A percentile compares a stretch with the other conserved stretches of the same genome.
phyloP scores from a whole-genome alignment of 1,140 invertebrate genomes.

The Ceratina japonica region DNA sequence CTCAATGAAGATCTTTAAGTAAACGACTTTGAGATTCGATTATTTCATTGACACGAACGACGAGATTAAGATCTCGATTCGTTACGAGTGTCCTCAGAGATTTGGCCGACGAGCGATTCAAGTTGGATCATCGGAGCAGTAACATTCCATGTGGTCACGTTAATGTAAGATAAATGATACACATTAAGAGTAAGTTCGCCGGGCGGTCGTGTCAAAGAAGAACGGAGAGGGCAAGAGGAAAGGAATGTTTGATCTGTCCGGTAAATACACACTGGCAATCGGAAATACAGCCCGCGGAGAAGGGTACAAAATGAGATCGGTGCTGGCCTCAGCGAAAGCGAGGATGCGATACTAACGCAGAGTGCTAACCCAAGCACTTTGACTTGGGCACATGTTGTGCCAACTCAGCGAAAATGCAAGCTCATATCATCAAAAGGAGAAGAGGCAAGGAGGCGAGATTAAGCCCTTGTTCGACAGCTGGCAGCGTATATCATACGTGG shows the following conservation, averaged over 20 bases:
- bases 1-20: neutral
- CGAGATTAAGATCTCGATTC: neutral
- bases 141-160: slow-evolving; percentile 36
- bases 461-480: slow-evolving; percentile 72
- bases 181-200: slow-evolving; percentile 56
- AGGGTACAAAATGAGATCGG: slow-evolving; percentile 74
- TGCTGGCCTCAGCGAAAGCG: slow-evolving; percentile 75
- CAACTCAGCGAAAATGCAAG: slow-evolving; percentile 77
- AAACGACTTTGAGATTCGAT: neutral
- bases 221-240: neutral
- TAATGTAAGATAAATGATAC: slow-evolving; percentile 44
- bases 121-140: neutral
- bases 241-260: slow-evolving; percentile 35
- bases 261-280: slow-evolving; percentile 57
- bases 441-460: slow-evolving; percentile 60
- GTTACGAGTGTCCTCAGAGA: neutral
- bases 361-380: slow-evolving; percentile 78
- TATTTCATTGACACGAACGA: neutral
- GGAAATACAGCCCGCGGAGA: slow-evolving; percentile 70
- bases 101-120: neutral
- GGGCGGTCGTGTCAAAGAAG: slow-evolving; percentile 25
- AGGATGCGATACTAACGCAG: slow-evolving; percentile 71
- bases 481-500: slow-evolving; percentile 63
- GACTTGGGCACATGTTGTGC: slow-evolving; percentile 78
- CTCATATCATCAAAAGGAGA: slow-evolving; percentile 73